Conservation (phyloP, 2,797 vertebrate genomes). For the Garrulus glandarius region DNA sequence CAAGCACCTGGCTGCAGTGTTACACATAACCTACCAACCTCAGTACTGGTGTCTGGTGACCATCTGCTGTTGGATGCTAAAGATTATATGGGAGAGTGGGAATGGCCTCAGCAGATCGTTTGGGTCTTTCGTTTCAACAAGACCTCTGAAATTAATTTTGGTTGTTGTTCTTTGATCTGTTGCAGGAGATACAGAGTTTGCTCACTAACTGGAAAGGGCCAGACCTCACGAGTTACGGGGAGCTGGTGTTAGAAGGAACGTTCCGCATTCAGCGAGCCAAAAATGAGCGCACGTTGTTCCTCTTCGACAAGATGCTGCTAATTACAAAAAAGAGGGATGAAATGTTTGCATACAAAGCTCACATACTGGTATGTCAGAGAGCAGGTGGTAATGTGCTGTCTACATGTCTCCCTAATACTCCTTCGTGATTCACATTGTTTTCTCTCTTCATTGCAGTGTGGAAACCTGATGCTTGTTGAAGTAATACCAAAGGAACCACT, state of each 20-base stretch:
- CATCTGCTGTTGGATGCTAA: background rate
- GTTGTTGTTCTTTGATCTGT: background rate
- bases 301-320: constrained; percentile 94
- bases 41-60: background rate
- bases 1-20: background rate
- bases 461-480: constrained; percentile 98
- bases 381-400: background rate
- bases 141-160: background rate
- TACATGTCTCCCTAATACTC: background rate
- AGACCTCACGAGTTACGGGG: constrained; percentile 94
- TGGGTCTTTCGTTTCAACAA: background rate
- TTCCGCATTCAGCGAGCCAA: constrained; percentile 96
- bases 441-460: constrained; percentile 80
- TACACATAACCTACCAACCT: background rate
- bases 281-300: constrained; percentile 94
- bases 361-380: constrained; percentile 87
- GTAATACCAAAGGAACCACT: constrained; percentile 95
- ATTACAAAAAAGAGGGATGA: constrained; percentile 98
- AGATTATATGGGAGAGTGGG: background rate
- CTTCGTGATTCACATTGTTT: background rate
- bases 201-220: constrained; percentile 98
- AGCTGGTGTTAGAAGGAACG: constrained; percentile 94
- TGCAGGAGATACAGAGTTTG: constrained; percentile 96
- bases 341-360: constrained; percentile 92
- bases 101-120: background rate